These are phyloP conservation scores for Panagrolaimus sp. DNA, from an alignment of 1,140 invertebrate species.

Conservation along the genomic window DNA sequence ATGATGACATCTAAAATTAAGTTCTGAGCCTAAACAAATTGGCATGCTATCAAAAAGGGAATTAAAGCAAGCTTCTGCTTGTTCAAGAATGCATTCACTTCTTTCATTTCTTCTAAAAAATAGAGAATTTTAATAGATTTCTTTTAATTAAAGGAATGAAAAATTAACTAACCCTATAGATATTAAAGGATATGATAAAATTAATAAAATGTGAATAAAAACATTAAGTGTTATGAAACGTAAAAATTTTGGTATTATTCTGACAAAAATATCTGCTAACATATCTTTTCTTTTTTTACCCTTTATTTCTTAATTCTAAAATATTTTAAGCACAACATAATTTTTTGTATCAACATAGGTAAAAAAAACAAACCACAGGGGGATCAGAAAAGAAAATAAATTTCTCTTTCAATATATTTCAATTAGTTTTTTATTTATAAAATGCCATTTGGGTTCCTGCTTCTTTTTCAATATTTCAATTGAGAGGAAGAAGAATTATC, in stretches of 20 bases:
- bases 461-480: background rate
- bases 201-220: background rate
- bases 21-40: conserved; percentile 33
- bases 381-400: background rate
- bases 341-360: background rate
- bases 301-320: background rate
- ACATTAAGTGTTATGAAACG: background rate
- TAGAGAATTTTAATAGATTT: background rate
- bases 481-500: background rate
- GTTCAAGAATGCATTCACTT: conserved; percentile 23
- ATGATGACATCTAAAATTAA: conserved; percentile 43
- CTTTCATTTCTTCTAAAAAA: background rate
- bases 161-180: background rate
- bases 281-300: conserved; percentile 1
- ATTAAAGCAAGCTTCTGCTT: conserved; percentile 37
- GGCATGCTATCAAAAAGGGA: conserved; percentile 48
- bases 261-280: background rate
- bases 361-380: conserved; percentile 1
- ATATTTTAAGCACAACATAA: background rate
- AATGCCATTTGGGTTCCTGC: background rate
- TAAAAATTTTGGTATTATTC: background rate
- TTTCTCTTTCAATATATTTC: background rate
- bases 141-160: background rate
- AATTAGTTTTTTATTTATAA: background rate
- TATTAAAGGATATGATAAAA: background rate